phyloP scores from a whole-genome alignment of 2,888 invertebrate species.

The Torymus auratus region DNA sequence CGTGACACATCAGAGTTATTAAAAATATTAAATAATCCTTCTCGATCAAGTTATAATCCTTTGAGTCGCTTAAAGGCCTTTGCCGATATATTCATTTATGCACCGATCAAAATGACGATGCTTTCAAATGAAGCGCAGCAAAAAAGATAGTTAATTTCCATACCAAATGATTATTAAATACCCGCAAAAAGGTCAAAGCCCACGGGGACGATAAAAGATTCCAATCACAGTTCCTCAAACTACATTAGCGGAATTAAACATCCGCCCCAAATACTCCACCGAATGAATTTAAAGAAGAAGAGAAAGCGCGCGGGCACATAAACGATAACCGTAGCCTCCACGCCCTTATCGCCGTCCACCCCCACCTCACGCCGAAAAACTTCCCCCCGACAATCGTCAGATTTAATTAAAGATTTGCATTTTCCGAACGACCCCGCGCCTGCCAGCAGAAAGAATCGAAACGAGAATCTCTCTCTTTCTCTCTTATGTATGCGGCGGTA shows the following conservation, averaged over 20 bases:
- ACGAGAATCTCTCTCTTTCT: slow-evolving; percentile 21
- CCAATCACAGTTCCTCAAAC: neutral
- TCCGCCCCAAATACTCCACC: neutral
- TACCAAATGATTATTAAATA: no score
- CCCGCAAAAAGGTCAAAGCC: neutral
- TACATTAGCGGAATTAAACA: slow-evolving; percentile 11
- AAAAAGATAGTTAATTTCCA: no score
- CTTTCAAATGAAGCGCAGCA: no score
- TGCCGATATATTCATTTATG: no score
- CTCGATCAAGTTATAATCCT: no score
- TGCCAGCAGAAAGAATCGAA: slow-evolving; percentile 26
- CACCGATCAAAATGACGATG: no score
- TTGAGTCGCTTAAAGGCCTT: no score
- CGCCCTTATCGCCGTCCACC: slow-evolving; percentile 1
- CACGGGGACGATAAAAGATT: neutral
- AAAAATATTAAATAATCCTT: no score
- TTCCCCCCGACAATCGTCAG: slow-evolving; percentile 3
- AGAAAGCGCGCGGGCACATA: neutral
- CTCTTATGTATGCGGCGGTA: neutral
- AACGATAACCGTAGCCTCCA: slow-evolving; percentile 11
- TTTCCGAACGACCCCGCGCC: neutral
- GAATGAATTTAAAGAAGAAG: slow-evolving; percentile 13
- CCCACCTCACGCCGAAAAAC: neutral
- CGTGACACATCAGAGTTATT: no score
- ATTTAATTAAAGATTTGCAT: slow-evolving; percentile 48